Conservation (phyloP, 2,797 vertebrate genomes). For the Myotis daubentonii region DNA sequence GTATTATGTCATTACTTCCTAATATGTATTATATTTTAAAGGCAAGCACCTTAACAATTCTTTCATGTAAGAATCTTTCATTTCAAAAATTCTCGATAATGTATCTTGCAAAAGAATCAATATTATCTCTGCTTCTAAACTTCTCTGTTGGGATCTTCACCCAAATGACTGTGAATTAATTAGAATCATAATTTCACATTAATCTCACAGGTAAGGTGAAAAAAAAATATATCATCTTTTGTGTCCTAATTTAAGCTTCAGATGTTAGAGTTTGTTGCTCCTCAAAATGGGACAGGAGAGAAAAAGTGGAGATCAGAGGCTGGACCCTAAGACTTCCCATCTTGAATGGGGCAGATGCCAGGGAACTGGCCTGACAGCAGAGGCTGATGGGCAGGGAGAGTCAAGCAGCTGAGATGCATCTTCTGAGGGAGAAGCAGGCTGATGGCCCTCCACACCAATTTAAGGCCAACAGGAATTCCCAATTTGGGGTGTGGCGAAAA, state of each 20-base stretch:
- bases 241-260: neutral
- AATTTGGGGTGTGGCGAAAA: neutral
- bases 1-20: conserved; percentile 62
- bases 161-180: neutral
- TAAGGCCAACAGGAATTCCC: neutral
- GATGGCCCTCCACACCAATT: neutral
- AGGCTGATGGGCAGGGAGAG: accelerated
- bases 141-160: neutral
- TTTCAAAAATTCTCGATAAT: conserved; percentile 45
- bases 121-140: neutral
- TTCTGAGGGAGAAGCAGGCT: accelerated
- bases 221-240: neutral
- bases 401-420: accelerated
- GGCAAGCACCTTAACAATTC: conserved; percentile 47
- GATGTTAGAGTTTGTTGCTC: neutral
- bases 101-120: neutral
- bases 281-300: neutral
- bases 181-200: neutral
- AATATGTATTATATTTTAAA: conserved; percentile 61
- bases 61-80: neutral
- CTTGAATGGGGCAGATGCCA: accelerated
- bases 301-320: accelerated
- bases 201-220: neutral
- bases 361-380: accelerated
- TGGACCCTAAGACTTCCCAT: accelerated